These are phyloP conservation scores for Caenorhabditis zanzibari DNA, from an alignment of 2,888 invertebrate genomes.

Conservation along the genomic window DNA sequence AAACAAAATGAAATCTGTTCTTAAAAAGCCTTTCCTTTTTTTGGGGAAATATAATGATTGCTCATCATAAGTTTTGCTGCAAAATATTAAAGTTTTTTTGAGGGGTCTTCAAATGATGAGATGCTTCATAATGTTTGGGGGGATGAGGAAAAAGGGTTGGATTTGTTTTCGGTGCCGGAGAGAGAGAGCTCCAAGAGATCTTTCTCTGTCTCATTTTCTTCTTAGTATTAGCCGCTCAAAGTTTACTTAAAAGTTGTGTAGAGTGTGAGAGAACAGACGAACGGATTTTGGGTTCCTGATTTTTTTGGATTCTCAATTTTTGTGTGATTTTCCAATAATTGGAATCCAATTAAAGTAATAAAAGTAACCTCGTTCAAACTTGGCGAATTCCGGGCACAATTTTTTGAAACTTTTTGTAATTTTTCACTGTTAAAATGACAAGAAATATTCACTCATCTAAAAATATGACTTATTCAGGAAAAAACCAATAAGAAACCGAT, in stretches of 20 bases:
- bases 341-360: too few species aligned
- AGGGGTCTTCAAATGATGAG: conserved; percentile 1
- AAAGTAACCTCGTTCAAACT: too few species aligned
- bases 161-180: conserved; percentile 19
- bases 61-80: conserved; percentile 17
- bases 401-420: too few species aligned
- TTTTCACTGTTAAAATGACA: too few species aligned
- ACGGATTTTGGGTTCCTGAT: too few species aligned
- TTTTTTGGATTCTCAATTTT: too few species aligned
- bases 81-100: conserved; percentile 3
- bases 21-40: neutral
- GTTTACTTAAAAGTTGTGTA: conserved; percentile 18
- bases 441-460: too few species aligned
- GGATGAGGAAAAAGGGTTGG: neutral
- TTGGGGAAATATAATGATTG: conserved; percentile 1
- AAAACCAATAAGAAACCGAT: too few species aligned
- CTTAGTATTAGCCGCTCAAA: conserved; percentile 29
- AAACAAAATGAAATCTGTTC: neutral
- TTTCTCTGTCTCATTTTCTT: conserved; percentile 11
- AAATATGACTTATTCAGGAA: too few species aligned
- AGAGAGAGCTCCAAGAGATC: conserved; percentile 1
- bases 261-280: neutral
- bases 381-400: too few species aligned
- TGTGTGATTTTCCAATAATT: too few species aligned
- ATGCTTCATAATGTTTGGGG: conserved; percentile 36